Conservation (phyloP, 2,113 vertebrate genomes). For the Erythrolamprus reginae region DNA sequence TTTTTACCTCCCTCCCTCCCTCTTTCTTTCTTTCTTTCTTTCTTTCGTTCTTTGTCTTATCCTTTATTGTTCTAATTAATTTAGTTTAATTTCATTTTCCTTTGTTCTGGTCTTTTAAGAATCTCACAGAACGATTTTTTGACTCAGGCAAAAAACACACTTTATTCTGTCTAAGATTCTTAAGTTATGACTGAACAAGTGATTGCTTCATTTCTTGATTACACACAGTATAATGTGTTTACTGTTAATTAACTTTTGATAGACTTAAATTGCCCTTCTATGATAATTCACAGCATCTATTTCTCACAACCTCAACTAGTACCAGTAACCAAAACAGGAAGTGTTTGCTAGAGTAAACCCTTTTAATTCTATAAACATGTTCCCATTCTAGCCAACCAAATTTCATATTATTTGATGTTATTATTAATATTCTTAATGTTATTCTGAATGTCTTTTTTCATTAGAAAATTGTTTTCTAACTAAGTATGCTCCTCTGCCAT, state of each 20-base stretch:
- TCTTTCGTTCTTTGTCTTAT: background rate
- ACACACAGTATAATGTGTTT: background rate
- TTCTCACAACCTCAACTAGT: background rate
- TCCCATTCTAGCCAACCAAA: background rate
- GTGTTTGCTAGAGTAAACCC: background rate
- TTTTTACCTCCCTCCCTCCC: fast-evolving
- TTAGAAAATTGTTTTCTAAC: background rate
- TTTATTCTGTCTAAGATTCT: background rate
- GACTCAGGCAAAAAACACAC: background rate
- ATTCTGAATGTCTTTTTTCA: background rate
- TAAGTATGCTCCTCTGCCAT: background rate
- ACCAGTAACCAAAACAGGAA: background rate
- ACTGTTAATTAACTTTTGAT: background rate
- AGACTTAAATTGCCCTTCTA: background rate
- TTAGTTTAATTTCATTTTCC: background rate
- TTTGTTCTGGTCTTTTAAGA: background rate
- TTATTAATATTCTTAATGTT: background rate
- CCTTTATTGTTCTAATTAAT: background rate
- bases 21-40: background rate
- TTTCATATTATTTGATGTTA: background rate
- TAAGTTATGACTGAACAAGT: background rate
- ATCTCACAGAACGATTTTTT: background rate
- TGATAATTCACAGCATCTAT: background rate
- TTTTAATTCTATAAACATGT: background rate
- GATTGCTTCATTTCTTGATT: background rate